These are phyloP conservation scores for Naso thynnoides DNA, from an alignment of 2,797 vertebrate species.

Conservation along the genomic window DNA sequence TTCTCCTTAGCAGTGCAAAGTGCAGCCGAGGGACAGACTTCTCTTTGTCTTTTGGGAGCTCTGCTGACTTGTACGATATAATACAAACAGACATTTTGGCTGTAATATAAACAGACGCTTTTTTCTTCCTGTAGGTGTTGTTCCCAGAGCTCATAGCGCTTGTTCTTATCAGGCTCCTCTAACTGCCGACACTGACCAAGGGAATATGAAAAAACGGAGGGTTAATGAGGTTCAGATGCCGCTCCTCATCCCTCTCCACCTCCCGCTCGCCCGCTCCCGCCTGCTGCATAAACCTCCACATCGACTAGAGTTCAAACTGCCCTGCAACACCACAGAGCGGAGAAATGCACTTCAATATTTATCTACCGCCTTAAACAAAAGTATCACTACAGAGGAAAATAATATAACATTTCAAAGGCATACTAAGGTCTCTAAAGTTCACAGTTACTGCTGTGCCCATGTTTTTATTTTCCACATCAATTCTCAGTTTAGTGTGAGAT, in stretches of 20 bases:
- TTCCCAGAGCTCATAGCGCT: conserved; percentile 35
- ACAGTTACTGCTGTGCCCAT: conserved; percentile 6
- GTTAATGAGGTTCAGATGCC: conserved; percentile 67
- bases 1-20: conserved; percentile 53
- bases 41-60: conserved; percentile 53
- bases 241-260: conserved; percentile 36
- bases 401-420: conserved; percentile 13
- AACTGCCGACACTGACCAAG: conserved; percentile 47
- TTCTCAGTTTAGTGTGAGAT: not conserved
- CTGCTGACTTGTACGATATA: conserved; percentile 44
- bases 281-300: conserved; percentile 10
- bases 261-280: conserved; percentile 11
- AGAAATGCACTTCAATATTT: conserved; percentile 5
- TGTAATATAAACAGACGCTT: conserved; percentile 45
- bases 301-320: conserved; percentile 33
- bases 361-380: conserved; percentile 9
- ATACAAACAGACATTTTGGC: conserved; percentile 65
- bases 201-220: conserved; percentile 13
- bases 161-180: conserved; percentile 27
- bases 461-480: conserved; percentile 11
- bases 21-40: conserved; percentile 50
- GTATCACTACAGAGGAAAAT: conserved; percentile 11
- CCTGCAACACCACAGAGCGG: conserved; percentile 16
- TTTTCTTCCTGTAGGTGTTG: conserved; percentile 17
- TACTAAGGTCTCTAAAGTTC: conserved; percentile 4